Conservation (phyloP, 53 echinoderm and acorn worm genomes). For the Holothuria scabra region DNA sequence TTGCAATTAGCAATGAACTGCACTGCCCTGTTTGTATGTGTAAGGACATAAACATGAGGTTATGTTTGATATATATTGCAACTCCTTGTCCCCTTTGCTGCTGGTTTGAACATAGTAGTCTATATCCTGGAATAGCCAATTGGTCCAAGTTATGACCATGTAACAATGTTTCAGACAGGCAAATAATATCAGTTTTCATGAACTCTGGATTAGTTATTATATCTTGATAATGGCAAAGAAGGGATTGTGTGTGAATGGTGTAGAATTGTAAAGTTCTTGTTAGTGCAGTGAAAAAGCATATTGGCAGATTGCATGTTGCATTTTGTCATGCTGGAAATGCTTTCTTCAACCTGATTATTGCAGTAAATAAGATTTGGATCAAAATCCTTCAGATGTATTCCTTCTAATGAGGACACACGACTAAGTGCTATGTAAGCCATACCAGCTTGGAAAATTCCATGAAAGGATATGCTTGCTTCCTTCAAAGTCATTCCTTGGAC, state of each 20-base stretch:
- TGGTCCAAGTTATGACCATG: neutral
- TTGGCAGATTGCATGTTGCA: too few species aligned
- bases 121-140: conserved; percentile 10
- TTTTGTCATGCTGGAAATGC: too few species aligned
- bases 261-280: conserved; percentile 19
- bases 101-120: neutral
- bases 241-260: conserved; percentile 38
- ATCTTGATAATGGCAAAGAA: conserved; percentile 11
- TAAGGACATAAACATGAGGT: neutral
- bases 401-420: conserved; percentile 14
- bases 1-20: conserved; percentile 28
- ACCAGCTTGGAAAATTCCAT: conserved; percentile 41
- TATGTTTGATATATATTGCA: conserved; percentile 24
- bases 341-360: neutral
- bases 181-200: conserved; percentile 25
- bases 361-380: conserved; percentile 4
- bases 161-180: conserved; percentile 22
- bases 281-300: neutral
- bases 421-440: conserved; percentile 29
- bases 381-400: neutral
- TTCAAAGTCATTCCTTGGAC: conserved; percentile 34
- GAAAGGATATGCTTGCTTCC: conserved; percentile 17
- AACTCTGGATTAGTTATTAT: conserved; percentile 21
- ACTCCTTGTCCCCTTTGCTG: conserved; percentile 32
- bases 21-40: neutral